Evolutionary conservation across 2,113 vertebrate genomes (phyloP), one percentile per base, ranked within the genome.

Genomic region (Dendropsophus ebraccatus): DNA sequence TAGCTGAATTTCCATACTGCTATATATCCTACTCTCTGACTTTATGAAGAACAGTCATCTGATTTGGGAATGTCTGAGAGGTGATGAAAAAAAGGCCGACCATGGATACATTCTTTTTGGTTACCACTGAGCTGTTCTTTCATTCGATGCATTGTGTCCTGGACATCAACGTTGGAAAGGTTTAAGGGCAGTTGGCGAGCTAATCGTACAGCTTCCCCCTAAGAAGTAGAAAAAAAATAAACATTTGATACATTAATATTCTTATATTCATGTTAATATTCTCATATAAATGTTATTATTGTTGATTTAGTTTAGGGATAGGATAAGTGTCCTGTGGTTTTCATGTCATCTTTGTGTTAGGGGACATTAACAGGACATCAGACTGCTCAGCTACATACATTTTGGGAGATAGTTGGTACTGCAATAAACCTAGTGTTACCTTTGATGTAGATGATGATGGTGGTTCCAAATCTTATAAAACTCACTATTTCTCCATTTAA

Each of bases 161-260:
- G 92, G 76, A 97, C 92, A 77, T 98, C 97, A 25, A 96, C 96
- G 90, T 93, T 94, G 87, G 96, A 92, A 80, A 96, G 91, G 89
- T 93, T 92, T 45, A 95, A 90, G 23, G 98, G 96, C 87, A 99
- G 88, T 89, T 99, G 96, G 81, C 97, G 94, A 87, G 92, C 92
- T 8, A 99, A 92, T 81, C 97, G 94, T 0, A 99, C 97, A 8
- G 97, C 97, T 95, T 99, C 97, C 82, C 96, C 96, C 98, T 99
- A 23, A 49, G 41, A 76, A 60, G 5, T 8, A 75, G 69, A 35
- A 69, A 70, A 41, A 11, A 28, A 25, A 28, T 10, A 2, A 28
- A 11, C n/a, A 62, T 14, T 28, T 4, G 11, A 62, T 28, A 62
- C 25, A 62, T 28, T 13, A 13, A 28, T 21, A 14, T 19, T 14